These are phyloP conservation scores for Toxotes lorentzi DNA, from an alignment of 2,797 vertebrate genomes.

Conservation along the genomic window DNA sequence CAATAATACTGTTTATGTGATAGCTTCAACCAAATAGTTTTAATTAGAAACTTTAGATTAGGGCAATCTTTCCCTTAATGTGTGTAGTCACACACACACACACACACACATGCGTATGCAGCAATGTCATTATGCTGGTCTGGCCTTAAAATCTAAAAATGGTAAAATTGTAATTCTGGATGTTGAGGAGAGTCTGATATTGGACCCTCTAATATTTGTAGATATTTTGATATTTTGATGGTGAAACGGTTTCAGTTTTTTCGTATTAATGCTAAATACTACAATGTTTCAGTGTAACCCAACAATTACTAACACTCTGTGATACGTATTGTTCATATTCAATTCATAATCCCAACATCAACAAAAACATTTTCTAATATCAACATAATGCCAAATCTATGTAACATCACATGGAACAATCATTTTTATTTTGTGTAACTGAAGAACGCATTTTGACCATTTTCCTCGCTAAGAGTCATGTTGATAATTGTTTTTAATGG, in stretches of 20 bases:
- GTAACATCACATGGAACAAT: too few relatives aligned
- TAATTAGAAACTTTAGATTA: constrained; percentile 85
- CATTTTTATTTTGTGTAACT: not conserved
- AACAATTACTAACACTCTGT: not conserved
- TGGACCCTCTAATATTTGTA: not conserved
- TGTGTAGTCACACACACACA: constrained; percentile 66
- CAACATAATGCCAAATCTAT: not conserved
- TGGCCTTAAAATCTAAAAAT: constrained; percentile 11
- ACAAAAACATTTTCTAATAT: not conserved
- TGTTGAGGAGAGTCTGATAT: not conserved
- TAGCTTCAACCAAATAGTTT: constrained; percentile 82
- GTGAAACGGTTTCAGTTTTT: constrained; percentile 1
- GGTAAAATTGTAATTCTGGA: not conserved
- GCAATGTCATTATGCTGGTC: constrained; percentile 10
- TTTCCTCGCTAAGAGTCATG: not conserved
- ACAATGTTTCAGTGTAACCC: not conserved
- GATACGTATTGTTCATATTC: not conserved
- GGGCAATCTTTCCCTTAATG: constrained; percentile 64
- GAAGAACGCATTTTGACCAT: not conserved
- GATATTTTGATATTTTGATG: constrained; percentile 23
- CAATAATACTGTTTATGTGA: constrained; percentile 82
- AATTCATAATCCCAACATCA: not conserved
- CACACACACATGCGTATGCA: constrained; percentile 17
- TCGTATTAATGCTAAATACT: not conserved
- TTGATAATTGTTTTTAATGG: too few relatives aligned